Base-by-base conservation (phyloP, 1,140 invertebrate species). In the Ceratina calcarata region DNA sequence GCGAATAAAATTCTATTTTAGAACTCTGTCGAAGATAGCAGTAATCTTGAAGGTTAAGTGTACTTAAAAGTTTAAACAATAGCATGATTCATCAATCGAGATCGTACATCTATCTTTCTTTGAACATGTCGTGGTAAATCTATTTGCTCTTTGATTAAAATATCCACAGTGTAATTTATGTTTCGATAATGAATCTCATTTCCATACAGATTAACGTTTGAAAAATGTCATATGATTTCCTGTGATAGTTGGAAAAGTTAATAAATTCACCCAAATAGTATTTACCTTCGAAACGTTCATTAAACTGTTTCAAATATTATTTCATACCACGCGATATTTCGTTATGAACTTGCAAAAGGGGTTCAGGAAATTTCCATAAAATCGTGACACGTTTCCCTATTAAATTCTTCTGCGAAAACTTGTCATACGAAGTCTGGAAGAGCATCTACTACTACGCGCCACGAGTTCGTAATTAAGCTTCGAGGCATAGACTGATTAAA, bases 361-460 rank as follows among this genome's bases (percentile, higher is more conserved):
- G 8, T 18, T 57, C 55, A 16, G n/a, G 55, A 57, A 7, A 57
- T 57, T 57, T 57, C 55, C 16, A 57, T 18, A 57, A 57, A 18
- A 57, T n/a, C 55, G 15, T 57, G n/a, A 16, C 16, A 57, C 55
- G 55, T 16, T 57, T 57, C 22, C 13, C 53, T 13, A 18, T 74
- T 65, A 74, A 65, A 18, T 20, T 22, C 24, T 6, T n/a, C 8
- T 20, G 53, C 32, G 69, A 69, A 77, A 77, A 70, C 75, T 77
- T 77, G 75, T 70, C 73, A 67, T 49, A 58, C 32, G 10, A 53
- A 69, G 22, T 22, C 22, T 60, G n/a, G 27, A 67, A 57, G 55
- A 58, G 32, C n/a, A 45, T 45, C 37, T 13, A 13, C 1, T 20
- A 20, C 1, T 20, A 20, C 32, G 22, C 24, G 37, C 37, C 72